phyloP scores from a whole-genome alignment of 2,888 invertebrate genomes.

The Troides oblongomaculatus region DNA sequence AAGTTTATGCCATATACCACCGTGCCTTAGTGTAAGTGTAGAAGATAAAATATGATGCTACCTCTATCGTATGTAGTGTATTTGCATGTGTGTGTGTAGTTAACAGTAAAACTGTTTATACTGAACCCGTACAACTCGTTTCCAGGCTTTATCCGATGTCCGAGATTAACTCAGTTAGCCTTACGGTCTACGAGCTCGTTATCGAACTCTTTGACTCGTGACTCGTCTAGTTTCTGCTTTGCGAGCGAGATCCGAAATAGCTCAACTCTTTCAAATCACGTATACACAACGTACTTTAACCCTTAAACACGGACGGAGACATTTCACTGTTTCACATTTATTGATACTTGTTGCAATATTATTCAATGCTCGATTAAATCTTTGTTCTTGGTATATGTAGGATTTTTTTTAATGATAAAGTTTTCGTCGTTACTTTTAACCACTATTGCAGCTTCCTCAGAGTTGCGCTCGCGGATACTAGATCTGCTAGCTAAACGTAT shows the following conservation, averaged over 20 bases:
- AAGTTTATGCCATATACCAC: too few relatives aligned
- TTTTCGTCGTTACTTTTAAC: too few relatives aligned
- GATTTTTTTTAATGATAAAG: too few relatives aligned
- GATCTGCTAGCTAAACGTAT: too few relatives aligned
- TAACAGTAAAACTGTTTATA: neutral
- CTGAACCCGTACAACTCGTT: constrained; percentile 9
- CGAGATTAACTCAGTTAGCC: constrained; percentile 11
- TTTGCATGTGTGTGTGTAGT: neutral
- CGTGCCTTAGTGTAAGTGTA: too few relatives aligned
- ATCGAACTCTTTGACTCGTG: constrained; percentile 8
- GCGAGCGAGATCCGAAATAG: constrained; percentile 9
- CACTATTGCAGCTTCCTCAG: too few relatives aligned
- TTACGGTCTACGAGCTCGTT: neutral
- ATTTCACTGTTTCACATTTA: too few relatives aligned
- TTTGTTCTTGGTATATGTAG: too few relatives aligned
- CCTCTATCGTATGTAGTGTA: neutral
- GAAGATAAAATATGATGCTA: neutral
- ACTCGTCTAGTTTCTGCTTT: constrained; percentile 11
- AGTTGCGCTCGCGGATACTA: too few relatives aligned
- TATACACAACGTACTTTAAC: constrained; percentile 3
- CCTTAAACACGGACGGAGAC: neutral
- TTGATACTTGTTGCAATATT: too few relatives aligned
- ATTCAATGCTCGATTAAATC: too few relatives aligned
- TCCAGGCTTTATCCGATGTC: constrained; percentile 3
- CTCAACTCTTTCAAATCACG: constrained; percentile 19